Evolutionary conservation across 2,888 invertebrate species (phyloP).

Genomic region (Sinopyrophorus schimmeli): DNA sequence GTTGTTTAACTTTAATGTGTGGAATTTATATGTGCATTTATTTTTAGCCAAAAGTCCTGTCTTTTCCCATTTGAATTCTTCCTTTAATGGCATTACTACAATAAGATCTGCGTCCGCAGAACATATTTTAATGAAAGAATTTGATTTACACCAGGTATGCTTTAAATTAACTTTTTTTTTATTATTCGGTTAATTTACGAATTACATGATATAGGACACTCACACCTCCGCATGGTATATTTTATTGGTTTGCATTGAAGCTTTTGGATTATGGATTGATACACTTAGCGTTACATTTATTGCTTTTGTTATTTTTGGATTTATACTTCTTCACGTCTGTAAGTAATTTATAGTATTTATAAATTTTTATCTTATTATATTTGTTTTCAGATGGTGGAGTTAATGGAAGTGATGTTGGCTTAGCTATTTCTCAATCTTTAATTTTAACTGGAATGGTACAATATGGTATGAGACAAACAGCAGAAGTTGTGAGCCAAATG

Average conservation of each 20-base stretch:
- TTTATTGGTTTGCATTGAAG: constrained; percentile 63
- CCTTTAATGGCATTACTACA: constrained; percentile 80
- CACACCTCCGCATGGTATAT: constrained; percentile 69
- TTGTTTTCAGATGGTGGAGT: constrained; percentile 31
- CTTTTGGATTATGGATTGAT: constrained; percentile 69
- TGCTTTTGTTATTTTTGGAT: constrained; percentile 64
- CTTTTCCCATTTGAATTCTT: constrained; percentile 83
- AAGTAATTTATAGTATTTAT: constrained; percentile 31
- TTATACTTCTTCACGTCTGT: constrained; percentile 61
- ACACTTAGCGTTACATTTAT: constrained; percentile 64
- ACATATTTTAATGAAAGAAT: constrained; percentile 67
- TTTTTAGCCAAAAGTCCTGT: constrained; percentile 80
- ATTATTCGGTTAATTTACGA: neutral
- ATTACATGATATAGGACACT: constrained; percentile 51
- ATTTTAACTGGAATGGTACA: constrained; percentile 77
- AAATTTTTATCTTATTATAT: neutral
- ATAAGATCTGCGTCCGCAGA: constrained; percentile 79
- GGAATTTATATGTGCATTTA: no score
- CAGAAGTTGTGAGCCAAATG: constrained; percentile 73
- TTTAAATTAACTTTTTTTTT: constrained; percentile 24
- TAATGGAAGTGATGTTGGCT: constrained; percentile 65
- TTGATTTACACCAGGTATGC: constrained; percentile 64
- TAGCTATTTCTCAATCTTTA: constrained; percentile 70
- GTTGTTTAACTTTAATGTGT: constrained; percentile 10
- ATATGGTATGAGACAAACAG: constrained; percentile 74